Base-by-base conservation (phyloP, 2,888 invertebrate genomes). In the Phragmatobia fuliginosa region DNA sequence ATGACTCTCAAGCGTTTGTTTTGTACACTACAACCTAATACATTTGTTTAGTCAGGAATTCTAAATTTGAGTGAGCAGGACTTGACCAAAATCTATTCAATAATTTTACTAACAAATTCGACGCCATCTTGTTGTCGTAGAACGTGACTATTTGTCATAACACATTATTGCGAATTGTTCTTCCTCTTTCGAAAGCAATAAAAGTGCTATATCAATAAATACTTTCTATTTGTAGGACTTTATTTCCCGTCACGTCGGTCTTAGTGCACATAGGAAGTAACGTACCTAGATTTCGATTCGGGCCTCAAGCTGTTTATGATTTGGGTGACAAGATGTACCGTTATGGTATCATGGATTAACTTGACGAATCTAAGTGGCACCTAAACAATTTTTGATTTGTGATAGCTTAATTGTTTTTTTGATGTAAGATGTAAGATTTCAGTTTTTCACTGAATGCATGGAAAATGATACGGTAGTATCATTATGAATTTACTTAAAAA, bases 161-260 rank as follows among this genome's bases (percentile, higher is more conserved):
- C 31, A 32, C 36, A 52, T 38, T 32, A 25, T 66, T 61, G 69
- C 69, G 41, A 69, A 70, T 56, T 62, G 32, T 38, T 70, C 62
- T 72, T 76, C 78, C 81, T 71, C 59, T 70, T 68, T 10, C 41
- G 63, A 66, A 58, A 41, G 62, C 68, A 67, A 76, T 70, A 74
- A 76, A 66, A 66, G 33, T 61, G 61, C 28, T 25, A 65, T 38
- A 65, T 56, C 21, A 10, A 56, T 65, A 56, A 56, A 52, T 25
- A 49, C 28, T 18, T 61, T 49, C 77, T 72, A 73, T 73, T 73
- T 61, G 45, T 52, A 71, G 77, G 70, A 16, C 62, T 25, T n/a
- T 7, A 14, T 65, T 60, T 80, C 80, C 80, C 70, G 80, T 80
- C 80, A 80, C 80, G 81, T 67, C 1, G 25, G 11, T 36, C 56